phyloP scores from a whole-genome alignment of 2,113 vertebrate genomes.

The Rana temporaria region DNA sequence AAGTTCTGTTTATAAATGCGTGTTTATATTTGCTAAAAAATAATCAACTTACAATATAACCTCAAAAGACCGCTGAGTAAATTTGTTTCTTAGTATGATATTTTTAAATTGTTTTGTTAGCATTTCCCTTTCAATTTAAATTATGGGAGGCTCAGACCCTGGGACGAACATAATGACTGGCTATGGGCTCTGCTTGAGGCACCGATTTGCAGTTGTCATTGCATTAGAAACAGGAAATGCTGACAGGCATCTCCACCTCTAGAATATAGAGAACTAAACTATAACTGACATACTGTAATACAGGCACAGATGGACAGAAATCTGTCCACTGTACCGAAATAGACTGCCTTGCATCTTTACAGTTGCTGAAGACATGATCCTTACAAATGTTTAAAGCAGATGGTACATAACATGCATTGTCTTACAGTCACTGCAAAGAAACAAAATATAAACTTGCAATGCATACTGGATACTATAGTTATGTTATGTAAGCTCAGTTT shows the following conservation, averaged over 20 bases:
- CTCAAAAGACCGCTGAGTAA: constrained; percentile 53
- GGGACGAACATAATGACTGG: constrained; percentile 66
- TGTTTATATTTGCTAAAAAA: neutral
- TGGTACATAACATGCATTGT: constrained; percentile 67
- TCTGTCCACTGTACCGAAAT: constrained; percentile 77
- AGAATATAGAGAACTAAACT: constrained; percentile 75
- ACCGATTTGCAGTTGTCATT: constrained; percentile 70
- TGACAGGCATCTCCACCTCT: constrained; percentile 73
- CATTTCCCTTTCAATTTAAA: constrained; percentile 63
- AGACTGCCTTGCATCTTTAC: constrained; percentile 69
- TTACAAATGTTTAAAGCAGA: constrained; percentile 78
- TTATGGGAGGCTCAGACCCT: constrained; percentile 61
- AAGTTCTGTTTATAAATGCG: constrained; percentile 1
- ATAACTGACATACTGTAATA: constrained; percentile 75
- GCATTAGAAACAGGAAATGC: constrained; percentile 69
- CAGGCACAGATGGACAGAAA: constrained; percentile 85
- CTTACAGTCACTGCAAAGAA: neutral
- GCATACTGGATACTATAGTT: too few relatives aligned
- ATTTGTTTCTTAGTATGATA: constrained; percentile 60
- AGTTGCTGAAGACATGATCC: constrained; percentile 76
- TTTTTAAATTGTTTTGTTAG: constrained; percentile 56
- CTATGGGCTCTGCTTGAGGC: constrained; percentile 64
- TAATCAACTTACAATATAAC: constrained; percentile 30
- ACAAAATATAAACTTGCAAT: neutral
- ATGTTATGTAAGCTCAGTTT: too few relatives aligned